Evolutionary conservation across 2,888 invertebrate species (phyloP), one percentile per base, ranked within the genome.

Genomic region (Synanthedon andrenaeformis): DNA sequence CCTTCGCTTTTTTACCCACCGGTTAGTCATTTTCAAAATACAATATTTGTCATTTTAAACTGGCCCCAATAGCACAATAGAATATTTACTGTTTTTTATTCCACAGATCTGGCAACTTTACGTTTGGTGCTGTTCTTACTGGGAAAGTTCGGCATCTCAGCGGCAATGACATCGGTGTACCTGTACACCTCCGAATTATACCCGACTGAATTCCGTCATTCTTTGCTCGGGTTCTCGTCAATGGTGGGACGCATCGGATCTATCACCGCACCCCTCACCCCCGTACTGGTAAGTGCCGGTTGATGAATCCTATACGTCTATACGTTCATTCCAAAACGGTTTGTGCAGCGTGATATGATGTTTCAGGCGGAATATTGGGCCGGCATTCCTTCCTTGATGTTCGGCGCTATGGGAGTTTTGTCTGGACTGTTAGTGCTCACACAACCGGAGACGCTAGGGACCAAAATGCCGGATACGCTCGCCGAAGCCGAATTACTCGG

Each of bases 241-340:
- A 92, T 92, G 92, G 85, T 92, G 55, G 93, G 93, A 0, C 84
- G 92, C 19, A 76, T 93, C 41, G 93, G 93, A 0, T 91, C 92
- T 10, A 92, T 93, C 79, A 75, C 91, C 45, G 92, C 93, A 0
- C 93, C 93, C 0, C 91, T 92, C 60, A 91, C 92, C 1, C 91
- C 91, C 3, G 82, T 91, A 13, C 69, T 93, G 72, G 91, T 91
- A 69, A 69, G 72, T 51, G 5, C 11, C 45, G 1, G 1, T n/a
- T 42, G 45, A 13, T 42, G 3, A 42, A 13, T 13, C 45, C 4
- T 42, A 42, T n/a, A 42, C 23, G 5, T 23, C 3, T 23, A 5
- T 23, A 3, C 23, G 3, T 4, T 23, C 23, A n/a, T n/a, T n/a
- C 19, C 1, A 28, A 6, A 13, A 3, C n/a, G 23, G 5, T 23